Conservation (phyloP, 1,140 invertebrate genomes). For the Drosophila virilis region DNA sequence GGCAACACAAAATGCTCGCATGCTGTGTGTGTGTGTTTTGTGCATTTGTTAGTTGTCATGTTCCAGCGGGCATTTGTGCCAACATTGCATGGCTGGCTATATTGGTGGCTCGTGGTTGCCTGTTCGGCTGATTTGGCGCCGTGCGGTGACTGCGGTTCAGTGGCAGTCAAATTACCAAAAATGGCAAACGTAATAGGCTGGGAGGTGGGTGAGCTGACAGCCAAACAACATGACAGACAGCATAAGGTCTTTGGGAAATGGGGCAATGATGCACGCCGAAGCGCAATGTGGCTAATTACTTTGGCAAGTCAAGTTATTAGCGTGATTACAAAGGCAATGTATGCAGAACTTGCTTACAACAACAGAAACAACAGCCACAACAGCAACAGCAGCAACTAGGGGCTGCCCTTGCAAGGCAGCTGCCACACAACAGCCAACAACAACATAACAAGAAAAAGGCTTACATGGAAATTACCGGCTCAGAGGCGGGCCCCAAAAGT, state of each 20-base stretch:
- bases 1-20: conserved; percentile 28
- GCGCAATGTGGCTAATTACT: conserved; percentile 82
- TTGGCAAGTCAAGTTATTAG: conserved; percentile 83
- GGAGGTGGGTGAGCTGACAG: conserved; percentile 5
- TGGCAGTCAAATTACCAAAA: conserved; percentile 73
- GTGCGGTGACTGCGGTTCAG: conserved; percentile 26
- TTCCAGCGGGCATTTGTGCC: conserved; percentile 48
- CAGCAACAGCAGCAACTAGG: conserved; percentile 32
- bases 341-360: conserved; percentile 28
- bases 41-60: conserved; percentile 76
- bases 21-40: conserved; percentile 38
- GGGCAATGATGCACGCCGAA: conserved; percentile 33
- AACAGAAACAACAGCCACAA: conserved; percentile 21
- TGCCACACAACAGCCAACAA: conserved; percentile 25
- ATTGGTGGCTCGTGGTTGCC: conserved; percentile 20
- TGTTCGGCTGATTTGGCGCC: conserved; percentile 53
- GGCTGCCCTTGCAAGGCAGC: conserved; percentile 30
- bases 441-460: conserved; percentile 66
- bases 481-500: not conserved
- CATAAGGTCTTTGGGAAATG: not conserved
- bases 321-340: conserved; percentile 81
- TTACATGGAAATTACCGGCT: conserved; percentile 67
- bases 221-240: conserved; percentile 58
- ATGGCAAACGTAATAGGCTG: conserved; percentile 44
- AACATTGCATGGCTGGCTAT: conserved; percentile 42